Base-by-base conservation (phyloP, 2,113 vertebrate genomes). In the Pelmatolapia mariae region DNA sequence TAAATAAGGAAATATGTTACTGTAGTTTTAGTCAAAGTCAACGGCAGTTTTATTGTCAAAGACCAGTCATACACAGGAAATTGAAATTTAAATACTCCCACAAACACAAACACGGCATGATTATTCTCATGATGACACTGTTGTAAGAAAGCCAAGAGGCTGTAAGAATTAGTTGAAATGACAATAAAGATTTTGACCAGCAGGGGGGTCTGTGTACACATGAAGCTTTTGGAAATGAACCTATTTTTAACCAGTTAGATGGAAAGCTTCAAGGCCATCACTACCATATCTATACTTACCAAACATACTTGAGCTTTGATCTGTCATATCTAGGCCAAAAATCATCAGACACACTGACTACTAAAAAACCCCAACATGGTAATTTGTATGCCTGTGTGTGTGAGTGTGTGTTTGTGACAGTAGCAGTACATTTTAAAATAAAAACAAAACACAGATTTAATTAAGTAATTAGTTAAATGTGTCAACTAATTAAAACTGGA, bases 301-400 rank as follows among this genome's bases (percentile, higher is more conserved):
- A 11, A 63, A 63, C 6, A 63, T 36, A 36, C 29, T 63, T 36
- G 0, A 61, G 0, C 59, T 33, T 1, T 61, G 0, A 63, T 36
- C 59, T 63, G 59, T 63, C 59, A 63, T 19, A 33, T 61, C 16
- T 19, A 63, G 2, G 19, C 59, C 59, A 63, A 19, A 63, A 19
- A 19, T 36, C 16, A 63, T 63, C 29, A 33, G 1, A 63, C 59
- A 63, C 59, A 63, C 29, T 3, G 29, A 63, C 59, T 63, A 63
- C 9, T 63, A 63, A 63, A 63, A 38, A 59, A 18, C 0, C 3
- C 0, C 59, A 33, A 33, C 19, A 63, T 33, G 2, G 16, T 0
- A 19, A 2, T 0, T 63, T 63, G 59, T 19, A 10, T 61, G 59
- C 29, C 5, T 33, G 59, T 61, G 57, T 61, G 15, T 19, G 29